Conservation (phyloP, 2,113 vertebrate species). For the Oreochromis tanganicae region DNA sequence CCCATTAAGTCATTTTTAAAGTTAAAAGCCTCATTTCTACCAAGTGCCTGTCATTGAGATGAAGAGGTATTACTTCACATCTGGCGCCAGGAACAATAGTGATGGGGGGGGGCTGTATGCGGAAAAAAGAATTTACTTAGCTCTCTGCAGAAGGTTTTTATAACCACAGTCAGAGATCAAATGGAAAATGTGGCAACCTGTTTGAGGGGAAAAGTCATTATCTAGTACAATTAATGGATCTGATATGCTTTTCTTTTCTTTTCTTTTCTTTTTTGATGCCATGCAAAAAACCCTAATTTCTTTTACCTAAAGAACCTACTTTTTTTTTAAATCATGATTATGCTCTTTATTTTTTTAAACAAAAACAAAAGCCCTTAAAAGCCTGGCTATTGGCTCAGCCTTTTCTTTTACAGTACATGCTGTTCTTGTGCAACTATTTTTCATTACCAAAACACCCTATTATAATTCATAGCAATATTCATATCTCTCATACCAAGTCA, state of each 20-base stretch:
- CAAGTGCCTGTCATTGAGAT: constrained; percentile 6
- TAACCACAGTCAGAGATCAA: background rate
- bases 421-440: background rate
- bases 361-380: background rate
- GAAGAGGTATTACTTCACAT: constrained; percentile 44
- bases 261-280: background rate
- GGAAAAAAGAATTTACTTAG: background rate
- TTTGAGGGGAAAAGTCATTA: background rate
- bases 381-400: background rate
- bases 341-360: background rate
- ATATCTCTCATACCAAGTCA: background rate
- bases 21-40: constrained; percentile 21
- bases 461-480: background rate
- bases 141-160: background rate
- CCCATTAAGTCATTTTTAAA: constrained; percentile 21
- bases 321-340: background rate
- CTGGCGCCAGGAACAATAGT: constrained; percentile 24
- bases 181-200: background rate
- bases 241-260: background rate
- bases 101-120: background rate
- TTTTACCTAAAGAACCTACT: background rate
- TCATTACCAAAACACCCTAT: background rate
- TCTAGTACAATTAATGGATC: background rate
- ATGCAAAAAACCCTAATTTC: background rate
- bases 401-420: background rate